Evolutionary conservation across 1,140 invertebrate genomes (phyloP), one percentile per base, ranked within the genome.

Genomic region (Caenorhabditis tropicalis): DNA sequence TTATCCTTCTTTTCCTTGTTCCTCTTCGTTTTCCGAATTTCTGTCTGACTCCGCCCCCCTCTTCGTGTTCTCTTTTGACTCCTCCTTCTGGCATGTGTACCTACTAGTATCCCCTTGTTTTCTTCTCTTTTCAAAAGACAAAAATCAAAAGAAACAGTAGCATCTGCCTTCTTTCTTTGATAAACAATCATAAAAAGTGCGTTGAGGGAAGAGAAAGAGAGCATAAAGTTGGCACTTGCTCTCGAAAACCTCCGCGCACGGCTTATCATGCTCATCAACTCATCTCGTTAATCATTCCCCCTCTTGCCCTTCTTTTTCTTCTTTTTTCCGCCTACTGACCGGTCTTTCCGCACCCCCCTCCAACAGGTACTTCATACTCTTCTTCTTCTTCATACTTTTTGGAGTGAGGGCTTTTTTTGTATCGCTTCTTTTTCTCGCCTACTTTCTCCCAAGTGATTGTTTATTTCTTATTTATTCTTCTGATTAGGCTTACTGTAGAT

Each of bases 201-300:
- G 65, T 33, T 74, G 36, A 36, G 16, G 65, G 15, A 24, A 43
- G 36, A 74, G 36, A 12, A 43, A 74, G 19, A 27, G 21, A 27
- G 65, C 19, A 74, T n/a, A 43, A 43, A 43, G 65, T 74, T 74
- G 65, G 65, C 65, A 74, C 65, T 74, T 74, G 65, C 65, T 74
- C 65, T 74, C 65, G 65, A 74, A 43, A 74, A 65, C 29, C 58
- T 39, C 58, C 31, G 65, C 65, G 65, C 65, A 43, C 65, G 36
- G 65, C 65, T 74, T 74, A 74, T 74, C 65, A 74, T 74, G 36
- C 65, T 74, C 65, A 74, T 74, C 65, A 74, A 74, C 65, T 74
- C 65, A 43, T 43, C 65, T 46, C 24, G 36, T 36, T 74, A 74
- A 74, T 74, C 65, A 74, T 43, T 74, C 36, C 43, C 65, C 15